Conservation (phyloP, 2,797 vertebrate species). For the Orientallactaga sibirica region DNA sequence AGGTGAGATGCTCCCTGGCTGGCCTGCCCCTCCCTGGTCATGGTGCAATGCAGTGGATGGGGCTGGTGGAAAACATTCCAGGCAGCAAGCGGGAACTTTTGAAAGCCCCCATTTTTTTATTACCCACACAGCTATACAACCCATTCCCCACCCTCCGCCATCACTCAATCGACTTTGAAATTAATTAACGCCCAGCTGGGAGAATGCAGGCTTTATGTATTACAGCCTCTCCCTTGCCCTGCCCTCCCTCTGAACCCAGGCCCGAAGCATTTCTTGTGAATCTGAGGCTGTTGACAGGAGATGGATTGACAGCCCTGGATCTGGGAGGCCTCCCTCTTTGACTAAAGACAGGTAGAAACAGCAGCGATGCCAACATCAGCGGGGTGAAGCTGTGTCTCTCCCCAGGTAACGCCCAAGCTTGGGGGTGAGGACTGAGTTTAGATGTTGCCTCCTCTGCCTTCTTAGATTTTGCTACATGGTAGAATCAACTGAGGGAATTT, state of each 20-base stretch:
- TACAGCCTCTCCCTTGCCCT: conserved; percentile 69
- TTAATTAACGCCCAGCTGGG: conserved; percentile 61
- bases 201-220: conserved; percentile 74
- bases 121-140: not conserved
- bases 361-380: not conserved
- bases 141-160: not conserved
- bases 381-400: not conserved
- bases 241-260: conserved; percentile 76
- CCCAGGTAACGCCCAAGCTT: not conserved
- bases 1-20: not conserved
- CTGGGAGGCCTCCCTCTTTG: conserved; percentile 48
- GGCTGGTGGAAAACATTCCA: not conserved
- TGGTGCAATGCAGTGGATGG: not conserved
- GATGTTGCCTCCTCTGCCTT: no score
- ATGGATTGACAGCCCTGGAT: conserved; percentile 65
- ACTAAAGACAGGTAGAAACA: conserved; percentile 66
- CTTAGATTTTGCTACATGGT: not conserved
- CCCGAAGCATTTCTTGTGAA: conserved; percentile 48
- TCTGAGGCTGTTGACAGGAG: conserved; percentile 54
- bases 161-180: conserved; percentile 72
- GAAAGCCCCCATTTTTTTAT: conserved; percentile 39
- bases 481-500: not conserved
- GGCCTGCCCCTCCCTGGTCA: not conserved
- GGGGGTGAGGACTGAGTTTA: not conserved
- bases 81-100: not conserved